Conservation (phyloP, 2,113 vertebrate genomes). For the Mustela nigripes region DNA sequence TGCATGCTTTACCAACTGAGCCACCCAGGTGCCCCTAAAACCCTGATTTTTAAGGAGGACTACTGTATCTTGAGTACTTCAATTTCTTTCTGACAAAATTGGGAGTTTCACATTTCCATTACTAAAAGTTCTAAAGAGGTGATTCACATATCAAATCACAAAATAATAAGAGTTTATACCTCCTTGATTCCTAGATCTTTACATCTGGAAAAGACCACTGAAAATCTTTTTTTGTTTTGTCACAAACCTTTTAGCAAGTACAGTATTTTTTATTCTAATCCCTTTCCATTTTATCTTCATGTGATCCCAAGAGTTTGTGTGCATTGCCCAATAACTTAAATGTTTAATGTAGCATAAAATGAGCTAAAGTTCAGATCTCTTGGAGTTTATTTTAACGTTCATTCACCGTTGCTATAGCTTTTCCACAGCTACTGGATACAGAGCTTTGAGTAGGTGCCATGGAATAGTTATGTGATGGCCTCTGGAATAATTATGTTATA, state of each 20-base stretch:
- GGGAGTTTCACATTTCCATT: neutral
- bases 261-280: neutral
- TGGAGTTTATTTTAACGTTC: neutral
- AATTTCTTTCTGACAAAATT: neutral
- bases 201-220: neutral
- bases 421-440: neutral
- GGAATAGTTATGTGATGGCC: neutral
- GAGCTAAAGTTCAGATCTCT: neutral
- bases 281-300: neutral
- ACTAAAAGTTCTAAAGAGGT: neutral
- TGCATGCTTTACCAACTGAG: neutral
- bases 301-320: neutral
- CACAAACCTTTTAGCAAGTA: neutral
- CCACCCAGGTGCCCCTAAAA: neutral
- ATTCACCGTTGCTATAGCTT: neutral
- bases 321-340: neutral
- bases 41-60: neutral
- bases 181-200: neutral
- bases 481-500: neutral
- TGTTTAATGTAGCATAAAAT: neutral
- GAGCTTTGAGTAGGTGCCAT: neutral
- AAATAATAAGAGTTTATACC: neutral
- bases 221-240: neutral
- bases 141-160: neutral
- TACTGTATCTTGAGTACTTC: neutral